A percentile compares a stretch with the other conserved stretches of the same genome.
Evolutionary conservation across 2,113 vertebrate species (phyloP).

Genomic region (Phalacrocorax brasilianus): DNA sequence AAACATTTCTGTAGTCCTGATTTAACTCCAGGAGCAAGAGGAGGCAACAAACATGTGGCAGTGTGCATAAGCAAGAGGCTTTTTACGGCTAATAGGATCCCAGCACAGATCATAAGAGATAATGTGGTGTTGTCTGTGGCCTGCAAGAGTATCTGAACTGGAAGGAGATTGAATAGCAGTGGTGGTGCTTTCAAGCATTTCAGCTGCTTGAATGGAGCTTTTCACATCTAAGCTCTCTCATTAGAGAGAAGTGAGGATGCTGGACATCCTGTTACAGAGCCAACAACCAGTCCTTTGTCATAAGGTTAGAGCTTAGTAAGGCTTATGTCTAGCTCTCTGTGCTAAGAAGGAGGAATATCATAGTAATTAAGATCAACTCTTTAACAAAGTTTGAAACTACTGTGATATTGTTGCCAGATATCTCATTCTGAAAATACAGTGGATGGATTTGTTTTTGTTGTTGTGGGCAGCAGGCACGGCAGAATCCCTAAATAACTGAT

Average conservation of each 20-base stretch:
- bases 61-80: neutral
- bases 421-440: neutral
- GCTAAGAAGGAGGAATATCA: neutral
- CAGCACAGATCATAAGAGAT: neutral
- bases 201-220: neutral
- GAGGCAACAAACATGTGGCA: fast-evolving
- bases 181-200: neutral
- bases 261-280: neutral
- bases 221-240: neutral
- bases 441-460: neutral
- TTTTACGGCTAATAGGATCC: neutral
- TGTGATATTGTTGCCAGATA: neutral
- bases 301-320: neutral
- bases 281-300: fast-evolving
- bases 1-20: neutral
- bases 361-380: neutral
- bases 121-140: neutral
- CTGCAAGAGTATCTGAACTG: neutral
- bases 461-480: neutral
- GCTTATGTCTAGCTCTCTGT: neutral
- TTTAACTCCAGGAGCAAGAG: neutral
- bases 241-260: neutral
- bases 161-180: neutral
- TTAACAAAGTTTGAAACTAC: neutral
- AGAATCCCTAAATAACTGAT: slow-evolving; percentile 4